These are phyloP conservation scores for Capreolus pygargus DNA, from an alignment of 2,113 vertebrate genomes.

Conservation along the genomic window DNA sequence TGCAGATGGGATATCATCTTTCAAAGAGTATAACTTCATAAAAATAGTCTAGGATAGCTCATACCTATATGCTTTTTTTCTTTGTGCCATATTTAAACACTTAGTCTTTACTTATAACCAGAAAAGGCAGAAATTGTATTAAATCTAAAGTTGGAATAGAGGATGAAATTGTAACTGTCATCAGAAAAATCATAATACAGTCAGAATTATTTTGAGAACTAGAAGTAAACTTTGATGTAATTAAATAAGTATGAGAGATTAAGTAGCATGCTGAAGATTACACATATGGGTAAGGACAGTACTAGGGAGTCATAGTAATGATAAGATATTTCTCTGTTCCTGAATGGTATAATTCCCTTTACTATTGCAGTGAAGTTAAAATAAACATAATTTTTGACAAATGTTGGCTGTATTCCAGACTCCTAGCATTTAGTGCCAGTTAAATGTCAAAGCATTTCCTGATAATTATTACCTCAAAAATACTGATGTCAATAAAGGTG, in stretches of 20 bases:
- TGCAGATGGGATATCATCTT: background rate
- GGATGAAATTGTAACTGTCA: background rate
- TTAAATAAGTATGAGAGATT: background rate
- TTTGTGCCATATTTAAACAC: background rate
- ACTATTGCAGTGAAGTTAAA: background rate
- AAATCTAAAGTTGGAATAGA: background rate
- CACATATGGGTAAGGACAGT: background rate
- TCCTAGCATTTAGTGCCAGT: background rate
- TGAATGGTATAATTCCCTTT: background rate
- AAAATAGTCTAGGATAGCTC: background rate
- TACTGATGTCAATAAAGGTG: background rate
- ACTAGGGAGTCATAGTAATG: background rate
- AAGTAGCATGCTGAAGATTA: background rate
- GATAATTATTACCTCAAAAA: background rate
- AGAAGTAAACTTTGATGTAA: background rate
- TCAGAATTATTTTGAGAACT: background rate
- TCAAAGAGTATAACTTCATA: background rate
- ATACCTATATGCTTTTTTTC: background rate
- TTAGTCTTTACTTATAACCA: background rate
- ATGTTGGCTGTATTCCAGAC: background rate
- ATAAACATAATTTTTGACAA: background rate
- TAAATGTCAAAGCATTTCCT: background rate
- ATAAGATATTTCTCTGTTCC: background rate
- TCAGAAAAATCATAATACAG: background rate
- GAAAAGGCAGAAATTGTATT: background rate